phyloP scores from a whole-genome alignment of 2,113 vertebrate genomes.

The Maccullochella peelii region DNA sequence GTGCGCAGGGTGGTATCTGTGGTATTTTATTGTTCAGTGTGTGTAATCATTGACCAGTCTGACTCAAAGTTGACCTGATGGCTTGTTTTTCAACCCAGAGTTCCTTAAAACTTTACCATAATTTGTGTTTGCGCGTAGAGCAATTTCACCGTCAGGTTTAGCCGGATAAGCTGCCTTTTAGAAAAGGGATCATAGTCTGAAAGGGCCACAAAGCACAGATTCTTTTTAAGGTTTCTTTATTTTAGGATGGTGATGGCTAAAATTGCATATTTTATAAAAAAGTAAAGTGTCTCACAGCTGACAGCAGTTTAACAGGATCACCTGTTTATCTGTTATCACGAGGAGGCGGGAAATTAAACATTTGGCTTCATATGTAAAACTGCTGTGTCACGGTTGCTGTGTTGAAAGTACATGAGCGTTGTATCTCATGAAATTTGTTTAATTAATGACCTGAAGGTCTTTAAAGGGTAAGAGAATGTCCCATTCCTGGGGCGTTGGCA shows the following conservation, averaged over 20 bases:
- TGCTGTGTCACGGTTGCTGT: slow-evolving; percentile 7
- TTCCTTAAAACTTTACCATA: too few relatives aligned
- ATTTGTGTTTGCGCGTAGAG: too few relatives aligned
- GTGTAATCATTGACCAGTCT: slow-evolving; percentile 63
- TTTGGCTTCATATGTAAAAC: background rate
- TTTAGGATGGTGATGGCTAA: background rate
- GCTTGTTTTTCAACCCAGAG: too few relatives aligned
- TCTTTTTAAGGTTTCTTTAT: background rate
- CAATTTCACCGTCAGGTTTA: too few relatives aligned
- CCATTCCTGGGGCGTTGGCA: background rate
- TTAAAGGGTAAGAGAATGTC: background rate
- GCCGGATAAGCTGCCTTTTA: too few relatives aligned
- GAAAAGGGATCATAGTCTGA: too few relatives aligned
- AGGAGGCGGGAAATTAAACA: slow-evolving; percentile 4
- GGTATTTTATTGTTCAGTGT: slow-evolving; percentile 7
- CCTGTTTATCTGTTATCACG: background rate
- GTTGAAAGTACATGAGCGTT: too few relatives aligned
- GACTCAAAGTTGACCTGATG: too few relatives aligned
- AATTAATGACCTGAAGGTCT: background rate
- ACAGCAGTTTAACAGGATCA: background rate
- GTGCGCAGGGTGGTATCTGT: background rate
- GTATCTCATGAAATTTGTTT: background rate
- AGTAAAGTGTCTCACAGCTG: background rate
- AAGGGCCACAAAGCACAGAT: too few relatives aligned
- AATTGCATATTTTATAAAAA: background rate